phyloP scores from a whole-genome alignment of 2,797 vertebrate genomes.

The Cirrhinus molitorella region DNA sequence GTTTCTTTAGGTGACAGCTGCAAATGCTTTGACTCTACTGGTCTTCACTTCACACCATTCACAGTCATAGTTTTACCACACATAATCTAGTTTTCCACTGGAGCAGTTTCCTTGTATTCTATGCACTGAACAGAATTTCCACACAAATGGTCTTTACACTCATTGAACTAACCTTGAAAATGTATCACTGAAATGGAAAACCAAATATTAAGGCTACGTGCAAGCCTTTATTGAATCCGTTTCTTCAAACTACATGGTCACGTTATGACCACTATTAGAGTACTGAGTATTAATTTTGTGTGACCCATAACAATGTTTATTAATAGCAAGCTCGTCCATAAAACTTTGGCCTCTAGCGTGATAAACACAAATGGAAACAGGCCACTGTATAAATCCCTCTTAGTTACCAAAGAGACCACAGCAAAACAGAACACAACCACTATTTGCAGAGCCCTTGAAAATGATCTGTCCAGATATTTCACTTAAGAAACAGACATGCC shows the following conservation, averaged over 20 bases:
- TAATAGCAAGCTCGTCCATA: constrained; percentile 8
- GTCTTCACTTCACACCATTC: neutral
- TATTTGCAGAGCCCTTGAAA: neutral
- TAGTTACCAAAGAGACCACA: neutral
- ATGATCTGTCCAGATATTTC: neutral
- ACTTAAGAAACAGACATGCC: neutral
- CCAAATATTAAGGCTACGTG: neutral
- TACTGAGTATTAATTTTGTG: neutral
- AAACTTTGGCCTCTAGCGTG: neutral
- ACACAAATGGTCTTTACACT: constrained; percentile 32
- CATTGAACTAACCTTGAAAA: constrained; percentile 41
- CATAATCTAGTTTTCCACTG: constrained; percentile 29
- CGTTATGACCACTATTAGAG: neutral
- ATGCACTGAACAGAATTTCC: constrained; percentile 26
- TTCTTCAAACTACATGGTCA: constrained; percentile 1
- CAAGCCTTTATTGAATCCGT: neutral
- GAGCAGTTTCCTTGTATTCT: constrained; percentile 11
- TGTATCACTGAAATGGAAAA: constrained; percentile 15
- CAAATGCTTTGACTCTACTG: neutral
- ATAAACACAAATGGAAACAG: constrained; percentile 1
- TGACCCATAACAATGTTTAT: constrained; percentile 14
- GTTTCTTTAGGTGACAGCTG: neutral
- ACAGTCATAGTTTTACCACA: neutral
- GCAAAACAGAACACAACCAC: neutral
- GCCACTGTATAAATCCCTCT: neutral